Evolutionary conservation across 2,113 vertebrate species (phyloP), one percentile per base, ranked within the genome.

Genomic region (Rhinolophus ferrumequinum): DNA sequence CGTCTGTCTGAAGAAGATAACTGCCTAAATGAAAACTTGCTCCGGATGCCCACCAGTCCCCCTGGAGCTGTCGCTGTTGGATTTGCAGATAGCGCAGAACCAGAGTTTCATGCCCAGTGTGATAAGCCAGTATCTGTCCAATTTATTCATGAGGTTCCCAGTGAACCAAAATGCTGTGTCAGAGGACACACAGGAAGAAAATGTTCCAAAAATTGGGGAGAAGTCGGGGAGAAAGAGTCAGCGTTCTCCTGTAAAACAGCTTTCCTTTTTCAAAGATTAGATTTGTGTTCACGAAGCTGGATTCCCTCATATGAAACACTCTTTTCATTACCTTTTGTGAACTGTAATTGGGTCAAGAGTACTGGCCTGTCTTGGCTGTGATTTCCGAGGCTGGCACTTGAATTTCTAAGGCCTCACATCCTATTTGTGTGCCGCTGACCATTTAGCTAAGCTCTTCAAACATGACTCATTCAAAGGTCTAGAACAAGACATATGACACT

Each of bases 1-100:
- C 18, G 11, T 96, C 86, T 83, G 56, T 79, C 6, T 82, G 41
- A 95, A 92, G 79, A 79, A 93, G 83, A 84, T 58, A 93, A 69
- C 26, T 35, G 11, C 79, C 38, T 84, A 56, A 66, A 84, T 66
- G 76, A 92, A 79, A 97, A 89, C 15, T 72, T 41, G 22, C 52
- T 80, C 38, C 56, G 50, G 19, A 64, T 64, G 14, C 60, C 47
- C 50, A 44, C 28, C 84, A 38, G 8, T 66, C 82, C 10, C 35
- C 44, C 81, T 44, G 24, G 0, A 52, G 38, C n/a, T 60, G 1
- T 83, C 86, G 4, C 69, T 41, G 38, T n/a, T 88, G 35, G 22
- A 6, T 90, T 83, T 92, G 28, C 41, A 44, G 22, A 80, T 6
- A 73, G 24, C 21, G 1, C 33, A 60, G 14, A 90, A 56, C 22